phyloP scores from a whole-genome alignment of 2,888 invertebrate species.

The Chouioia cunea region DNA sequence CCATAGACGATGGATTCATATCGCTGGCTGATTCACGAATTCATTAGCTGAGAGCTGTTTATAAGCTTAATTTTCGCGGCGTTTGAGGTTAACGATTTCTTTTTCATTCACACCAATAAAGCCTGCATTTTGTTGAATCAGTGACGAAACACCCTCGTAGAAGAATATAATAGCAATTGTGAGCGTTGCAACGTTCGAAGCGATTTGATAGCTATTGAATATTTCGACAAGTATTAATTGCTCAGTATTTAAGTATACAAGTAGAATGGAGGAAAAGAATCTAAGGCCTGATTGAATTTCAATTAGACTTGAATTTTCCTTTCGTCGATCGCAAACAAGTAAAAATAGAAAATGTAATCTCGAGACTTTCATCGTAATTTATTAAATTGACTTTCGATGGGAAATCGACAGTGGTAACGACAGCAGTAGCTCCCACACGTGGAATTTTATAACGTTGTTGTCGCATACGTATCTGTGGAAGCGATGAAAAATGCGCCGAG shows the following conservation, averaged over 20 bases:
- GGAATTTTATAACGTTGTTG: no score
- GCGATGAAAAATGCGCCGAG: background rate
- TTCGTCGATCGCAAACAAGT: background rate
- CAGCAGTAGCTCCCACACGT: no score
- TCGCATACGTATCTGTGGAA: no score
- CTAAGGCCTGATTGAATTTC: constrained; percentile 7
- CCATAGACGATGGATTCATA: constrained; percentile 18
- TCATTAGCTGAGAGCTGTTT: constrained; percentile 23
- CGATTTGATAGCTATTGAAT: background rate
- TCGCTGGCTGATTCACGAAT: constrained; percentile 33
- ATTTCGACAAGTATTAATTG: constrained; percentile 25
- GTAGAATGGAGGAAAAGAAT: background rate
- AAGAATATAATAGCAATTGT: constrained; percentile 19
- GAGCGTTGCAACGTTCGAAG: background rate
- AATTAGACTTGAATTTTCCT: background rate
- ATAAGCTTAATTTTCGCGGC: background rate
- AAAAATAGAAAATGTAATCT: no score
- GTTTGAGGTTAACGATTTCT: background rate
- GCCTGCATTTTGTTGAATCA: background rate
- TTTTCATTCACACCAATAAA: background rate
- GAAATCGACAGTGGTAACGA: no score
- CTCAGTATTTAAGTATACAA: constrained; percentile 12
- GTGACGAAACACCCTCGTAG: constrained; percentile 12
- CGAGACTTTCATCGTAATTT: background rate
- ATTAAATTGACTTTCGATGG: constrained; percentile 8